Evolutionary conservation across 1,140 invertebrate species (phyloP).

Genomic region (Elymnias hypermnestra): DNA sequence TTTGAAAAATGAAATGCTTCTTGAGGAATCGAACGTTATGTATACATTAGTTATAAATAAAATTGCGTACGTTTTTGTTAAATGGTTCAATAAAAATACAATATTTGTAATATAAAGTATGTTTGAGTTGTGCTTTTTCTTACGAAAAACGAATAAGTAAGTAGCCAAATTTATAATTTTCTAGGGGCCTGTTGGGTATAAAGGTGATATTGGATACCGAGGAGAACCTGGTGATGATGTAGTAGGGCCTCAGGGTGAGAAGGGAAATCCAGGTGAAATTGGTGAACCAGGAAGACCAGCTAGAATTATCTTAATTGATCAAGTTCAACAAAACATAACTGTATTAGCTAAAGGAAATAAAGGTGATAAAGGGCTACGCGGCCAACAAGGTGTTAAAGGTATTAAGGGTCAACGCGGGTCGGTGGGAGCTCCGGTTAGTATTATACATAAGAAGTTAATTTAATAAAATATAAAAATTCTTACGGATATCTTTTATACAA

Average conservation of each 20-base stretch:
- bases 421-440: slow-evolving; percentile 74
- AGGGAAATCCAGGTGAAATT: slow-evolving; percentile 73
- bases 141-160: no score
- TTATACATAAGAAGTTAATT: no score
- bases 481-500: no score
- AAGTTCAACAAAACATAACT: slow-evolving; percentile 39
- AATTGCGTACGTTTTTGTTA: no score
- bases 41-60: no score
- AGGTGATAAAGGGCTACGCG: slow-evolving; percentile 62
- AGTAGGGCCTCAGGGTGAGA: slow-evolving; percentile 76
- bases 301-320: slow-evolving; percentile 25
- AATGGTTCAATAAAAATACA: no score
- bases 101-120: no score
- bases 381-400: slow-evolving; percentile 71
- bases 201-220: slow-evolving; percentile 77
- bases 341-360: slow-evolving; percentile 58
- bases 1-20: no score
- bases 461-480: no score
- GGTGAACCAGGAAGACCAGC: slow-evolving; percentile 62
- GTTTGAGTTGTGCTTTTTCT: no score
- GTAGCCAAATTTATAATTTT: no score
- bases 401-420: slow-evolving; percentile 77
- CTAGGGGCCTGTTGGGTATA: slow-evolving; percentile 65
- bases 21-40: no score
- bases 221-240: slow-evolving; percentile 76